A percentile compares a stretch with the other conserved stretches of the same genome.
phyloP scores from a whole-genome alignment of 2,888 invertebrate species.

The Trilocha varians region DNA sequence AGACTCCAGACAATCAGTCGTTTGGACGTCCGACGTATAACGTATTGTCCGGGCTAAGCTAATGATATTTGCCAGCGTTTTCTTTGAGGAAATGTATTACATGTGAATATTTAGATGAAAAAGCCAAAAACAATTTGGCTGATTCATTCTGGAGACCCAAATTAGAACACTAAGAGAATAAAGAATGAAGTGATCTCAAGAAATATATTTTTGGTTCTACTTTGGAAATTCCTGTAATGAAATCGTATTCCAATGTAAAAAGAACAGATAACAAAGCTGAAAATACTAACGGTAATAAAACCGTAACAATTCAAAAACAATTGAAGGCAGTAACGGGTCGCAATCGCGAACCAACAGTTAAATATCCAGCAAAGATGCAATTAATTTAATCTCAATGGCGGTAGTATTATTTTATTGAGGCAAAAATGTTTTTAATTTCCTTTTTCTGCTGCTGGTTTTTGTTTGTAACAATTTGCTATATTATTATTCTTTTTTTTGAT shows the following conservation, averaged over 20 bases:
- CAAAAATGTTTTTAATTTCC: neutral
- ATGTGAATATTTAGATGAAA: neutral
- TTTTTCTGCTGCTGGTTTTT: neutral
- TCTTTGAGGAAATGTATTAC: conserved; percentile 9
- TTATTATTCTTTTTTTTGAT: too few relatives aligned
- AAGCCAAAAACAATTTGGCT: too few relatives aligned
- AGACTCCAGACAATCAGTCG: conserved; percentile 20
- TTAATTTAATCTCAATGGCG: neutral
- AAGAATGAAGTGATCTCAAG: too few relatives aligned
- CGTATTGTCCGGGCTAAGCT: neutral
- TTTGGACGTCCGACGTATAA: neutral
- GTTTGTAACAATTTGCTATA: neutral
- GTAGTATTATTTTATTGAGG: neutral
- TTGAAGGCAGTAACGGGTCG: neutral
- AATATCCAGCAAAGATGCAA: neutral
- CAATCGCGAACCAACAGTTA: neutral
- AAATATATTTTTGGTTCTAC: too few relatives aligned
- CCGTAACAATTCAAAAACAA: neutral
- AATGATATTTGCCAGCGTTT: neutral
- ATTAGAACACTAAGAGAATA: too few relatives aligned
- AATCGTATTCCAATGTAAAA: too few relatives aligned
- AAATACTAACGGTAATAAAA: neutral
- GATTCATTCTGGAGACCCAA: too few relatives aligned
- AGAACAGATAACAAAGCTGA: neutral
- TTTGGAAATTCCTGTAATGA: too few relatives aligned